Evolutionary conservation across 2,113 vertebrate species (phyloP).

Genomic region (Motacilla alba): DNA sequence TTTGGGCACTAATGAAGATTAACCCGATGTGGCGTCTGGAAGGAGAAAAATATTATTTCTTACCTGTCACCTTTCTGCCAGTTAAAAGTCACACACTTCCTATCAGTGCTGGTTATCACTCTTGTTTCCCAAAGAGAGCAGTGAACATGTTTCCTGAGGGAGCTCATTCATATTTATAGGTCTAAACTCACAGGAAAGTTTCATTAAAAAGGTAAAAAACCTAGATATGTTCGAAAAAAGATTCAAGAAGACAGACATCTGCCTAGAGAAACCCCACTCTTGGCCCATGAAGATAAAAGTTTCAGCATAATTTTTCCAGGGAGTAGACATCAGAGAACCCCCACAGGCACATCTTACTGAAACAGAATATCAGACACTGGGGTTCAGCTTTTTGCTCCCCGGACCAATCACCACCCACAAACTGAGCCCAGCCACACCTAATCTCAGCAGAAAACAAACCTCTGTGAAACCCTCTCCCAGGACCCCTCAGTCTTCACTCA

Average conservation of each 20-base stretch:
- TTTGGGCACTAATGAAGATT: neutral
- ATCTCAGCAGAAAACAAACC: neutral
- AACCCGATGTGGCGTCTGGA: neutral
- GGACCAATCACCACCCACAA: neutral
- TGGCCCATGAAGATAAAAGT: neutral
- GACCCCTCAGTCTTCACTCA: neutral
- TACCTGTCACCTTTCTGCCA: neutral
- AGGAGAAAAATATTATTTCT: neutral
- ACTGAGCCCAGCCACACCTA: neutral
- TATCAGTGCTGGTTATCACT: neutral
- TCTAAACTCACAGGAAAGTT: neutral
- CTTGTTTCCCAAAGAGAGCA: neutral
- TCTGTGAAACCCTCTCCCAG: neutral
- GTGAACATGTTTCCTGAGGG: neutral
- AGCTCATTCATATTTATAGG: neutral
- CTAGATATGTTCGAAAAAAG: neutral
- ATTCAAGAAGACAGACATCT: neutral
- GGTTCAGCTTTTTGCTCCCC: neutral
- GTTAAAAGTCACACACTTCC: neutral
- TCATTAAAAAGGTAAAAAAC: neutral
- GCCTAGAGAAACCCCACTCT: neutral
- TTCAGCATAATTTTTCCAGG: neutral
- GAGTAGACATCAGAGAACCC: neutral
- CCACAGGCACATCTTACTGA: neutral
- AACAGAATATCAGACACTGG: rapidly evolving